phyloP scores from a whole-genome alignment of 2,888 invertebrate genomes.

The Hirtodrosophila trivittata region DNA sequence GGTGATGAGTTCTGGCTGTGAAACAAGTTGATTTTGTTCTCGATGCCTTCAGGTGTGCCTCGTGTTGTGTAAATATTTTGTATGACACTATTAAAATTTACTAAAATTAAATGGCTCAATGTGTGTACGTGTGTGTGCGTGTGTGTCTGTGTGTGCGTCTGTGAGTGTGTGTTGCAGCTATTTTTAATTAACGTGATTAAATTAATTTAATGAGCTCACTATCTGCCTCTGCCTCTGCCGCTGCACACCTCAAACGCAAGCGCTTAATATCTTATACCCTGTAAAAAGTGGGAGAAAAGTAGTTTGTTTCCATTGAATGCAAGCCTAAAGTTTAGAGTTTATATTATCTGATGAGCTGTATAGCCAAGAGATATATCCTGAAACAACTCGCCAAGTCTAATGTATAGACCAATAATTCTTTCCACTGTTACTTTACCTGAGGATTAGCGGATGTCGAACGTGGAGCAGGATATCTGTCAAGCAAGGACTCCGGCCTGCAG shows the following conservation, averaged over 20 bases:
- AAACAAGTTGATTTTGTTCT: constrained; percentile 7
- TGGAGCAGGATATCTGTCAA: no score
- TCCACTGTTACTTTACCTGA: no score
- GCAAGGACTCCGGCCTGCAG: no score
- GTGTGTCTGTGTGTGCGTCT: constrained; percentile 6
- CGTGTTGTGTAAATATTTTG: constrained; percentile 77
- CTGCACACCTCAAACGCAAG: constrained; percentile 28
- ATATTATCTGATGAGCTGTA: no score
- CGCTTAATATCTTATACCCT: constrained; percentile 20
- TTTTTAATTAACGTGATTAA: constrained; percentile 75
- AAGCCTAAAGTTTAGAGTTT: no score
- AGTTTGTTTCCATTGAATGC: no score
- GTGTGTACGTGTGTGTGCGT: neutral
- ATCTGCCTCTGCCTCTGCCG: constrained; percentile 11
- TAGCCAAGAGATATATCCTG: no score
- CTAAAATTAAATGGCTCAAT: constrained; percentile 55
- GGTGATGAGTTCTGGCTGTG: constrained; percentile 38
- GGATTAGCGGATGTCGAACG: no score
- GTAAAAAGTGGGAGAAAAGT: no score
- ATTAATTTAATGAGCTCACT: constrained; percentile 68
- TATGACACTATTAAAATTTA: constrained; percentile 73
- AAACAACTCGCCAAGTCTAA: no score
- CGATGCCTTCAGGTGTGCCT: constrained; percentile 55
- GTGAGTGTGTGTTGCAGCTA: constrained; percentile 30
- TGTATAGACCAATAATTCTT: no score